Percentiles rank a stretch among this genome's conserved stretches.
phyloP scores from a whole-genome alignment of 2,113 vertebrate genomes.

The Sphaerodactylus townsendi region DNA sequence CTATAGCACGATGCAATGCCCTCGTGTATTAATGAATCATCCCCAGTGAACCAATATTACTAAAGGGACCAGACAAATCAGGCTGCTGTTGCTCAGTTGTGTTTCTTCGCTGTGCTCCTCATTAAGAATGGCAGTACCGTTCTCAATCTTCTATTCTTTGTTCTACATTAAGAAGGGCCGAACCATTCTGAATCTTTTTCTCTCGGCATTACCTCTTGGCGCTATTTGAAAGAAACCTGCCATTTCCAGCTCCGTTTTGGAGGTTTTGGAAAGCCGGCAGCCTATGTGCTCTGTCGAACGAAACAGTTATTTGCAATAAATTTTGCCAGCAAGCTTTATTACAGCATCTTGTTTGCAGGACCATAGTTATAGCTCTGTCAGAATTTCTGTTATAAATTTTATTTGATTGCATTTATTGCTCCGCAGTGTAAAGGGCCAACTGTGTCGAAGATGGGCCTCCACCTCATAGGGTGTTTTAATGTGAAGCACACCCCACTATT shows the following conservation, averaged over 20 bases:
- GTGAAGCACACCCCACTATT: conserved; percentile 14
- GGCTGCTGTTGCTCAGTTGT: background rate
- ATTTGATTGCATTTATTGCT: conserved; percentile 37
- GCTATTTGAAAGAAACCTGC: background rate
- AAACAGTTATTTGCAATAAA: conserved; percentile 50
- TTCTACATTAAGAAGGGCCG: background rate
- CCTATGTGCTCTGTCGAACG: conserved; percentile 27
- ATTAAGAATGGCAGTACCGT: background rate
- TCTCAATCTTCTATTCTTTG: background rate
- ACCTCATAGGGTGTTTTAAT: background rate
- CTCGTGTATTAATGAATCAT: background rate
- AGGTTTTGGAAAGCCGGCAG: conserved; percentile 16
- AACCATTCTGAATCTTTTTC: background rate
- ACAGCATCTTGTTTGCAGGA: conserved; percentile 46
- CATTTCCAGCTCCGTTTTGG: background rate
- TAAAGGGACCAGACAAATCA: no score
- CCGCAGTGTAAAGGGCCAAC: conserved; percentile 29
- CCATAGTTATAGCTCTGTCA: conserved; percentile 37
- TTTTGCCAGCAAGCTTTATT: conserved; percentile 52
- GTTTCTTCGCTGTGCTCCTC: background rate
- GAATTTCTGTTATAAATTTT: conserved; percentile 48
- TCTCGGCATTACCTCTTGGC: background rate
- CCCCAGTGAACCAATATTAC: background rate
- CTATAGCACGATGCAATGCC: background rate
- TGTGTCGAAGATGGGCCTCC: conserved; percentile 19